phyloP scores from a whole-genome alignment of 2,888 invertebrate species.

The Netelia virgata region DNA sequence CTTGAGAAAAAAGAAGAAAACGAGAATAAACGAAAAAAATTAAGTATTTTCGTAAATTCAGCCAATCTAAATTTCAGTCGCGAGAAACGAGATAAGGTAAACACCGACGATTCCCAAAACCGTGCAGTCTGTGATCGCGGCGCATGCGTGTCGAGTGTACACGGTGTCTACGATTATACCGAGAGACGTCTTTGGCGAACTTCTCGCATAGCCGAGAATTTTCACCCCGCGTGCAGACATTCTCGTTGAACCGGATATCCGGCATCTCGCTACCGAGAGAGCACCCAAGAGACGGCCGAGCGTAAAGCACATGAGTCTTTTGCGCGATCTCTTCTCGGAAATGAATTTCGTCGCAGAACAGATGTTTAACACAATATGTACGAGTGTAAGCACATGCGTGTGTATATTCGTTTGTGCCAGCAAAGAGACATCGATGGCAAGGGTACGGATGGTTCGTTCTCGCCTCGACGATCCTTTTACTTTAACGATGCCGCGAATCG shows the following conservation, averaged over 20 bases:
- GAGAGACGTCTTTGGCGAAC: not conserved
- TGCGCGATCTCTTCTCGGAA: conserved; percentile 61
- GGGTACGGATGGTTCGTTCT: conserved; percentile 23
- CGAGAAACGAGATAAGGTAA: conserved; percentile 2
- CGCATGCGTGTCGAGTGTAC: too few species aligned
- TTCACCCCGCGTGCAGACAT: conserved; percentile 12
- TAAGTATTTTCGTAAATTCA: not conserved
- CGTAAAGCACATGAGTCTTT: conserved; percentile 46
- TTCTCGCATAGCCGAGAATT: conserved; percentile 28
- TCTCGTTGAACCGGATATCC: conserved; percentile 64
- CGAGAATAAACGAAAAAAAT: not conserved
- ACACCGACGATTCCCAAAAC: too few species aligned
- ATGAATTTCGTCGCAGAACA: conserved; percentile 60
- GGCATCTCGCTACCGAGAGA: conserved; percentile 50
- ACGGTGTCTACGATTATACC: too few species aligned
- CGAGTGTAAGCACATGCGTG: not conserved
- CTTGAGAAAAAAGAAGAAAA: too few species aligned
- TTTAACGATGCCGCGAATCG: conserved; percentile 67
- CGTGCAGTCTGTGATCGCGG: too few species aligned
- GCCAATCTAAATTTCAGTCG: not conserved
- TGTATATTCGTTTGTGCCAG: too few species aligned
- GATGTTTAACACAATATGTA: conserved; percentile 65
- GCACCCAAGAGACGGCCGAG: conserved; percentile 11
- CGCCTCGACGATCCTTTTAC: conserved; percentile 37
- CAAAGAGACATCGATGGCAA: conserved; percentile 48